phyloP scores from a whole-genome alignment of 2,888 invertebrate genomes.

The Drosophila putrida region DNA sequence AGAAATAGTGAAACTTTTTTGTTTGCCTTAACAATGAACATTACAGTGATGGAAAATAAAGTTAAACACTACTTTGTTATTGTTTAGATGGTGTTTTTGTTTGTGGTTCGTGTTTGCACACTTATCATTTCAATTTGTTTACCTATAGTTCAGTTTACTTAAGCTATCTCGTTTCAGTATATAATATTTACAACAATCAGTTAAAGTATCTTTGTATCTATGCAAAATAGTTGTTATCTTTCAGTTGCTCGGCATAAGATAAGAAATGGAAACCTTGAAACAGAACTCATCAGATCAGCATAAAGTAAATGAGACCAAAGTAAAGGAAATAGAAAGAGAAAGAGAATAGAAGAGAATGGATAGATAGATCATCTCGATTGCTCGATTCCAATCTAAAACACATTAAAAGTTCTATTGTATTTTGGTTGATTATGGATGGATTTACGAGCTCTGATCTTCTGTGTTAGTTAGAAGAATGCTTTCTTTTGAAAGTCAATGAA shows the following conservation, averaged over 20 bases:
- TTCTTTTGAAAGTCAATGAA: conserved; percentile 47
- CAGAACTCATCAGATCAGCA: not conserved
- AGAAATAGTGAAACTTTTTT: not conserved
- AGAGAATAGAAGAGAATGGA: not conserved
- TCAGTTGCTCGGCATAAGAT: conserved; percentile 6
- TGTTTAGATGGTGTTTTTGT: not conserved
- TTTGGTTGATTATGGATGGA: conserved; percentile 5
- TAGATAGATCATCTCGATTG: not conserved
- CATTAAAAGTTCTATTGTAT: conserved; percentile 15
- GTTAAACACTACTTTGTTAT: not conserved
- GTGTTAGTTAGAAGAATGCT: conserved; percentile 11
- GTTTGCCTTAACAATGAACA: not conserved
- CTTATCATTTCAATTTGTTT: not conserved
- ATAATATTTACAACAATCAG: not conserved
- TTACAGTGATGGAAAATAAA: not conserved
- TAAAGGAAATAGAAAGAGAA: not conserved
- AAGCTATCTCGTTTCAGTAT: not conserved
- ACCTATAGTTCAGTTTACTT: conserved; percentile 3
- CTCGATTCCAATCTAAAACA: conserved; percentile 14
- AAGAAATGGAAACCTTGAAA: conserved; percentile 11
- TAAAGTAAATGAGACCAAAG: not conserved
- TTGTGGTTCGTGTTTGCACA: not conserved
- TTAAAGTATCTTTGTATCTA: conserved; percentile 23
- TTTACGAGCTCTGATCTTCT: conserved; percentile 9
- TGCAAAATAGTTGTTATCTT: conserved; percentile 50